These are phyloP conservation scores for Orchestia grillus DNA, from an alignment of 1,140 invertebrate species.

Conservation along the genomic window DNA sequence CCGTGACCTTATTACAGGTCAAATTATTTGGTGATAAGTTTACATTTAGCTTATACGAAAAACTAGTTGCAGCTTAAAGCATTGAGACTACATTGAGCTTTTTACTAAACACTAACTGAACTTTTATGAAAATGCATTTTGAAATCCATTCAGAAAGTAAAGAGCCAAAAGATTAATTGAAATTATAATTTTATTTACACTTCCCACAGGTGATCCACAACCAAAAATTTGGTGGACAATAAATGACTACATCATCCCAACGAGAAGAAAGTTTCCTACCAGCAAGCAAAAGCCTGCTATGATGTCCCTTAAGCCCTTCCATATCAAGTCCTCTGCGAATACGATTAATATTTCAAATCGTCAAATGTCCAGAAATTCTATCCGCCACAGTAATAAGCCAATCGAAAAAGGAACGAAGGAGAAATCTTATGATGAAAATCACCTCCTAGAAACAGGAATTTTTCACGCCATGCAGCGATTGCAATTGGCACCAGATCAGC, in stretches of 20 bases:
- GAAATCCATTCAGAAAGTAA: no score
- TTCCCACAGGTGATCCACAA: slow-evolving; percentile 21
- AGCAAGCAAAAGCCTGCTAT: slow-evolving; percentile 1
- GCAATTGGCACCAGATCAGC: slow-evolving; percentile 3
- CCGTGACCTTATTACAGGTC: no score
- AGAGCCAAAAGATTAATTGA: no score
- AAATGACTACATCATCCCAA: slow-evolving; percentile 33
- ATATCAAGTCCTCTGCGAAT: neutral
- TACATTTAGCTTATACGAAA: no score
- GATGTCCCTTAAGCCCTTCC: neutral
- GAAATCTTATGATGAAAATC: neutral
- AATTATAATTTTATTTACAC: neutral
- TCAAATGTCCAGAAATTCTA: slow-evolving; percentile 31
- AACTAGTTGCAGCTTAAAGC: no score
- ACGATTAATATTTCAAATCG: slow-evolving; percentile 25
- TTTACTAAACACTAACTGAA: no score
- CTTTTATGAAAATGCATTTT: no score
- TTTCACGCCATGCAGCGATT: slow-evolving; percentile 14
- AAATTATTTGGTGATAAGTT: no score
- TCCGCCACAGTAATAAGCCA: slow-evolving; percentile 6
- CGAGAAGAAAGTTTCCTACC: neutral
- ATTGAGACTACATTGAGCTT: no score
- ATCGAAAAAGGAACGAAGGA: slow-evolving; percentile 22
- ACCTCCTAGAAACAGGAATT: slow-evolving; percentile 2
- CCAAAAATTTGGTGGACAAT: slow-evolving; percentile 46